phyloP scores from a whole-genome alignment of 1,140 invertebrate genomes.

The Megalopta genalis region DNA sequence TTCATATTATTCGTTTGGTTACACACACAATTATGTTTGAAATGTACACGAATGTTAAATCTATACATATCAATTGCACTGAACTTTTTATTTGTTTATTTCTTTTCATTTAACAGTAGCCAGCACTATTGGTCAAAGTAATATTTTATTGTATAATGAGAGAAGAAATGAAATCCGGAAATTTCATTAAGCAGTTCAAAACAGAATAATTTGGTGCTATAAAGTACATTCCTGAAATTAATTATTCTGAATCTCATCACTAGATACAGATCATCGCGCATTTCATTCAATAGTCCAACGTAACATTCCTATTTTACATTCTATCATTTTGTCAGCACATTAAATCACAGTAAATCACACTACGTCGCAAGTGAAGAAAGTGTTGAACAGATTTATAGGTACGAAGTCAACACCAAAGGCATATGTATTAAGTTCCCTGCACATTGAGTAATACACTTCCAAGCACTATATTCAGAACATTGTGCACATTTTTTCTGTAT shows the following conservation, averaged over 20 bases:
- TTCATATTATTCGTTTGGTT: background rate
- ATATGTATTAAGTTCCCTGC: constrained; percentile 15
- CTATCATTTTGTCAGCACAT: constrained; percentile 8
- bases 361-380: constrained; percentile 19
- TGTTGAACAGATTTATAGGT: constrained; percentile 40
- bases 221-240: background rate
- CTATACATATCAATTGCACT: background rate
- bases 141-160: no score
- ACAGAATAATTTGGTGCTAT: background rate
- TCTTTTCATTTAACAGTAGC: background rate
- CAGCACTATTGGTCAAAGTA: no score
- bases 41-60: background rate
- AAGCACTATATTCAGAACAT: constrained; percentile 14
- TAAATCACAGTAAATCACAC: constrained; percentile 18
- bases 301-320: constrained; percentile 33
- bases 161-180: background rate
- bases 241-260: background rate
- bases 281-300: constrained; percentile 21
- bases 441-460: background rate
- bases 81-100: background rate
- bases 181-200: background rate
- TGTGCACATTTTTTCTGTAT: constrained; percentile 27
- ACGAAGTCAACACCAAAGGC: background rate
- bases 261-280: constrained; percentile 1
- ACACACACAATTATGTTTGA: background rate